Evolutionary conservation across 2,113 vertebrate genomes (phyloP).

Genomic region (Xenus cinereus): DNA sequence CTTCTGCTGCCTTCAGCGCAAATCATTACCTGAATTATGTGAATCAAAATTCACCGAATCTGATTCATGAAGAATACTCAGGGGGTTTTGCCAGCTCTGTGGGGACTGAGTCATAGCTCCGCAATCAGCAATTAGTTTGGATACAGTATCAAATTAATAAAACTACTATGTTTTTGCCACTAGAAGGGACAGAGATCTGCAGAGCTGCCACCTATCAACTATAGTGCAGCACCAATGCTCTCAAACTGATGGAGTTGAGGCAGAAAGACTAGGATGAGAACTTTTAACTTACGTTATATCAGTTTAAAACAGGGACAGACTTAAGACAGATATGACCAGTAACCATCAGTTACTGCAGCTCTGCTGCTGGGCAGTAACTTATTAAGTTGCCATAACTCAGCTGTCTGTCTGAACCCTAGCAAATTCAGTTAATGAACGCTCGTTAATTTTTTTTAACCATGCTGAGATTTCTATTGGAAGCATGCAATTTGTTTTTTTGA

Average conservation of each 20-base stretch:
- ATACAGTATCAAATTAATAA: not conserved
- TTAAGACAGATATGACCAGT: not conserved
- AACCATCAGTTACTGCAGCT: constrained; percentile 6
- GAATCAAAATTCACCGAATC: not conserved
- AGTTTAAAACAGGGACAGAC: not conserved
- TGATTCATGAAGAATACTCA: not conserved
- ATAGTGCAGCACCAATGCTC: not conserved
- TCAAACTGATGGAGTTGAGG: not conserved
- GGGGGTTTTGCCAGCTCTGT: not conserved
- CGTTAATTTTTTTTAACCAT: not conserved
- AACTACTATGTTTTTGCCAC: not conserved
- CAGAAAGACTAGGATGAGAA: not conserved
- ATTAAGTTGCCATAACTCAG: constrained; percentile 15
- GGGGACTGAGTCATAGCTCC: not conserved
- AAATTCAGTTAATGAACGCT: constrained; percentile 3
- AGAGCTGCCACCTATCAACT: not conserved
- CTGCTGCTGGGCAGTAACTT: constrained; percentile 13
- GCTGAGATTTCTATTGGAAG: constrained; percentile 48
- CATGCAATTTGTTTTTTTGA: not conserved
- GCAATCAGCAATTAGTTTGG: not conserved
- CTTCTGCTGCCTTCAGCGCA: not conserved
- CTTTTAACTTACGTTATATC: not conserved
- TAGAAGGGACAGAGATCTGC: not conserved
- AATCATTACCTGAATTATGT: not conserved
- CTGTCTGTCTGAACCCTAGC: constrained; percentile 18